phyloP scores from a whole-genome alignment of 1,140 invertebrate genomes.

The Drosophila pseudoobscura region DNA sequence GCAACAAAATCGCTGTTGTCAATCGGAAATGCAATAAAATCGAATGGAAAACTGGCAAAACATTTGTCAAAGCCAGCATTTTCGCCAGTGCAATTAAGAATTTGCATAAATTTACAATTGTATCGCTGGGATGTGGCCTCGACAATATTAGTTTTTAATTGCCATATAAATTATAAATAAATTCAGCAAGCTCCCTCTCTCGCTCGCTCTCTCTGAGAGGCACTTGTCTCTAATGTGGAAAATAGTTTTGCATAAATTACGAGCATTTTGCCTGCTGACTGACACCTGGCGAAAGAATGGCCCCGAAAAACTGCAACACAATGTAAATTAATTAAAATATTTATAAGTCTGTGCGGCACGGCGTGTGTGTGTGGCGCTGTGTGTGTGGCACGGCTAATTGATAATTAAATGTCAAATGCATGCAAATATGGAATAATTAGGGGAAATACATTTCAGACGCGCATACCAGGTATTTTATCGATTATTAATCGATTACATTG shows the following conservation, averaged over 20 bases:
- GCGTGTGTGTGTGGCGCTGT: constrained; percentile 15
- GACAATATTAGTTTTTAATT: constrained; percentile 80
- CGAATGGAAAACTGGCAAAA: constrained; percentile 32
- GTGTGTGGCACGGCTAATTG: constrained; percentile 28
- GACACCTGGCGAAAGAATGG: constrained; percentile 13
- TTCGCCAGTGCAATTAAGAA: constrained; percentile 61
- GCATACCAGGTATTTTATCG: too few relatives aligned
- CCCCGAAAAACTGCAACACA: constrained; percentile 36
- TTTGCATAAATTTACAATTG: constrained; percentile 75
- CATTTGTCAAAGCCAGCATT: constrained; percentile 19
- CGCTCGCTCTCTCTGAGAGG: not conserved
- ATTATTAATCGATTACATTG: too few relatives aligned
- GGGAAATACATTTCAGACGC: too few relatives aligned
- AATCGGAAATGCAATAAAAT: constrained; percentile 37
- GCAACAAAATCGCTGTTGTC: constrained; percentile 33
- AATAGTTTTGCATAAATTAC: constrained; percentile 75
- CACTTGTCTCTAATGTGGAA: constrained; percentile 27
- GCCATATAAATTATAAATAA: constrained; percentile 81
- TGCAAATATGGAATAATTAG: not conserved
- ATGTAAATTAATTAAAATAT: constrained; percentile 79
- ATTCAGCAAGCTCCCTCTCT: constrained; percentile 28
- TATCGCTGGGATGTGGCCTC: constrained; percentile 25
- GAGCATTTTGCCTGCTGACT: constrained; percentile 15
- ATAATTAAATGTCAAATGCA: constrained; percentile 69
- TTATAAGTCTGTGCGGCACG: constrained; percentile 50